These are phyloP conservation scores for Lithophane semibrunnea DNA, from an alignment of 2,888 invertebrate genomes.

Conservation along the genomic window DNA sequence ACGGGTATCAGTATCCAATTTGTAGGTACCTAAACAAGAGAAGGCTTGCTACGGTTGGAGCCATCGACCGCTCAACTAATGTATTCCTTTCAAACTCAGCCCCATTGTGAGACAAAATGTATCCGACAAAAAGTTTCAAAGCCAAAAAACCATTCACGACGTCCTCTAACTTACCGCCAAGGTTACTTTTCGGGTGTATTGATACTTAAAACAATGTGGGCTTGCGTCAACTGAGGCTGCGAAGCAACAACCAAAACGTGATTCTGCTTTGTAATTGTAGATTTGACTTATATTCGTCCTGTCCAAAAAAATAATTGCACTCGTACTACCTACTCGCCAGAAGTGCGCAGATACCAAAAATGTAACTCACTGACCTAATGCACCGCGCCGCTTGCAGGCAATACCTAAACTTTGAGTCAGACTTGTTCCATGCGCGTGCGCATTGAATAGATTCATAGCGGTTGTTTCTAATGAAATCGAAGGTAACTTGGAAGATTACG, in stretches of 20 bases:
- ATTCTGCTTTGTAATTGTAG: slow-evolving; percentile 74
- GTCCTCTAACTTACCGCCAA: slow-evolving; percentile 80
- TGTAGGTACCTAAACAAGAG: slow-evolving; percentile 64
- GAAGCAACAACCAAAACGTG: slow-evolving; percentile 66
- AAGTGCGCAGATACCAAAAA: slow-evolving; percentile 38
- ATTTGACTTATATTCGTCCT: slow-evolving; percentile 77
- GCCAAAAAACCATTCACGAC: slow-evolving; percentile 76
- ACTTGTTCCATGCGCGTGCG: slow-evolving; percentile 33
- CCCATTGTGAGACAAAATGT: slow-evolving; percentile 84
- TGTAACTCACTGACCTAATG: slow-evolving; percentile 58
- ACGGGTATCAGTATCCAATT: slow-evolving; percentile 64
- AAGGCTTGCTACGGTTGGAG: slow-evolving; percentile 64
- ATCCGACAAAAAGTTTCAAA: slow-evolving; percentile 81
- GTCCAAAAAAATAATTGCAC: slow-evolving; percentile 62
- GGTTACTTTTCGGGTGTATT: slow-evolving; percentile 76
- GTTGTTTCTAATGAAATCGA: slow-evolving; percentile 59
- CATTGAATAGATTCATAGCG: slow-evolving; percentile 43
- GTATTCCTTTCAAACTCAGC: slow-evolving; percentile 85
- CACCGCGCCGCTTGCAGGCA: slow-evolving; percentile 32
- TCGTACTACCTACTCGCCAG: slow-evolving; percentile 35
- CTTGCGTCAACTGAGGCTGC: slow-evolving; percentile 72
- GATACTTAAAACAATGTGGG: slow-evolving; percentile 76
- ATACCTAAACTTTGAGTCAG: slow-evolving; percentile 51
- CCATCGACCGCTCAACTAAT: slow-evolving; percentile 83
- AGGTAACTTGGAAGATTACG: slow-evolving; percentile 44